Percentiles rank a stretch among this genome's conserved stretches.
Evolutionary conservation across 2,888 invertebrate species (phyloP).

Genomic region (Drosophila ezoana): DNA sequence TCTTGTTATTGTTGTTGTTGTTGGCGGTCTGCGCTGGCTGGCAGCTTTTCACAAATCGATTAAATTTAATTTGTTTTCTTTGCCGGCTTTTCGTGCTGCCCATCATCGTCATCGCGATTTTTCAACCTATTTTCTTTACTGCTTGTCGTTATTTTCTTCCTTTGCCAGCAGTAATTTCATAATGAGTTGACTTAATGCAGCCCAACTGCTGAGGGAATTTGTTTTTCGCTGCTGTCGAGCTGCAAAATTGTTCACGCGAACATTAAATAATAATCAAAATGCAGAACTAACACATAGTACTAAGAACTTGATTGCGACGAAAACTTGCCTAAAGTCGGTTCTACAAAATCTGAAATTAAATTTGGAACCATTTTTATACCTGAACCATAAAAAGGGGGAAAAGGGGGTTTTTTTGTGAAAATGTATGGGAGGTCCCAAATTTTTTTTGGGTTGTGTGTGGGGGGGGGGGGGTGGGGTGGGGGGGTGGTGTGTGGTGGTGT

Average conservation of each 20-base stretch:
- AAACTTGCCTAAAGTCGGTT: background rate
- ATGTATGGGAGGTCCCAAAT: no score
- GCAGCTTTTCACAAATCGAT: constrained; percentile 75
- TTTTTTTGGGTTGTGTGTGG: no score
- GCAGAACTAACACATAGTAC: constrained; percentile 37
- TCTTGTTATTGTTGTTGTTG: constrained; percentile 6
- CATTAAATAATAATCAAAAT: constrained; percentile 60
- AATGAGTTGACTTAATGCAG: constrained; percentile 80
- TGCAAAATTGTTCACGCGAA: constrained; percentile 55
- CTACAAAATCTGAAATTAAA: constrained; percentile 21
- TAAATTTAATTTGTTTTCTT: constrained; percentile 81
- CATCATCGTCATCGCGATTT: constrained; percentile 43
- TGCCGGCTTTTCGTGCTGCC: constrained; percentile 57
- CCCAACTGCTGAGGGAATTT: constrained; percentile 48
- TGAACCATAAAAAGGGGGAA: no score
- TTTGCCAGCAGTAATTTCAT: constrained; percentile 66
- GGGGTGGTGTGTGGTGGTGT: no score
- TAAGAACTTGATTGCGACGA: constrained; percentile 15
- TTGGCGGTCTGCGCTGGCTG: constrained; percentile 26
- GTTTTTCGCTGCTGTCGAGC: constrained; percentile 18
- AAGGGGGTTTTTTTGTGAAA: no score
- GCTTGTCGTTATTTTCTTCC: constrained; percentile 25
- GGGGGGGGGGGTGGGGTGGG: no score
- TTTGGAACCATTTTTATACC: constrained; percentile 10
- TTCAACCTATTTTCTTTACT: constrained; percentile 27